Evolutionary conservation across 2,888 invertebrate species (phyloP).

Genomic region (Volucella inflata): DNA sequence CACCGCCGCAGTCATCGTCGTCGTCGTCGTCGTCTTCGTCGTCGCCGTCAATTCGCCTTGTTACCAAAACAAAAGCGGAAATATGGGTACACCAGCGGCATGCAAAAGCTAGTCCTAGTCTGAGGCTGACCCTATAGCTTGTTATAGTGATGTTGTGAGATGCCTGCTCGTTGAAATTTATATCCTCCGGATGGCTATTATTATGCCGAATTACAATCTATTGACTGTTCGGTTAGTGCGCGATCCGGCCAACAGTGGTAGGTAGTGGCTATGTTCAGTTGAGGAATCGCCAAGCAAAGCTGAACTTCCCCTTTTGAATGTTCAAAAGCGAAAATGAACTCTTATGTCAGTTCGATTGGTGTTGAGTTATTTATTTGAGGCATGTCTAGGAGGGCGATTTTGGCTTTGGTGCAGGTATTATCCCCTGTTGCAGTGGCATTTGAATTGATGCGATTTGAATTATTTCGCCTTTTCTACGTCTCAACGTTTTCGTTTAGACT

Average conservation of each 20-base stretch:
- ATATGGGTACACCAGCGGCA: neutral
- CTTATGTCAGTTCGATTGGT: constrained; percentile 64
- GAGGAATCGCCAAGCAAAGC: constrained; percentile 49
- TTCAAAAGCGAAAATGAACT: constrained; percentile 73
- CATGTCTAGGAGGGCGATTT: constrained; percentile 23
- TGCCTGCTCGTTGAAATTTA: constrained; percentile 69
- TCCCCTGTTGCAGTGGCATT: constrained; percentile 36
- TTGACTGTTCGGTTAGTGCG: constrained; percentile 58
- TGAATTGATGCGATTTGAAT: constrained; percentile 60
- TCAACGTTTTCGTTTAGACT: neutral
- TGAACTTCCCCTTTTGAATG: constrained; percentile 64
- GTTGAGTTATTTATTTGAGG: constrained; percentile 73
- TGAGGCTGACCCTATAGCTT: constrained; percentile 53
- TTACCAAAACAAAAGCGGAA: constrained; percentile 57
- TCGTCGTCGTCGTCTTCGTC: constrained; percentile 8
- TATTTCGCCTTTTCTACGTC: constrained; percentile 18
- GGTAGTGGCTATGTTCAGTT: constrained; percentile 61
- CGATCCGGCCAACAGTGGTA: neutral
- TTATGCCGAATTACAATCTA: constrained; percentile 75
- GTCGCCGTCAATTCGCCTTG: constrained; percentile 1
- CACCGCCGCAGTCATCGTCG: neutral
- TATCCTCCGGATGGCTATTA: constrained; percentile 74
- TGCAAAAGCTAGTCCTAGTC: constrained; percentile 17
- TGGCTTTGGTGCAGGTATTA: neutral
- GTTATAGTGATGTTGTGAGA: constrained; percentile 9